phyloP scores from a whole-genome alignment of 2,888 invertebrate genomes.

The Cosmorhoe ocellata region DNA sequence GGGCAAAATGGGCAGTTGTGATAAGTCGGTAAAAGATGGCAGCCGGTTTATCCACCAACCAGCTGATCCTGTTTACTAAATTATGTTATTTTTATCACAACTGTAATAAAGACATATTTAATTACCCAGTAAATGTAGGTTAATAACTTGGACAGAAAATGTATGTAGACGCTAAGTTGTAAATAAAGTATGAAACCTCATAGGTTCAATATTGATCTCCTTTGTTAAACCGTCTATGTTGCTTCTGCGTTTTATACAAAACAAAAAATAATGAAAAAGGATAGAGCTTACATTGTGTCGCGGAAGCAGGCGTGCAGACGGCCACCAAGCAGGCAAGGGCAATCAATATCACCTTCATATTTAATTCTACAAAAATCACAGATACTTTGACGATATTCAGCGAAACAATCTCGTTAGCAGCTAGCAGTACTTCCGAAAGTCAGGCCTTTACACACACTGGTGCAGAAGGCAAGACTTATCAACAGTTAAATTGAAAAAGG shows the following conservation, averaged over 20 bases:
- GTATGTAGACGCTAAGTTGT: too few relatives aligned
- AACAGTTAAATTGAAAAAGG: slow-evolving; percentile 60
- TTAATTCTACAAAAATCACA: slow-evolving; percentile 71
- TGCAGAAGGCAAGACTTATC: slow-evolving; percentile 89
- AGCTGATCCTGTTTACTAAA: slow-evolving; percentile 27
- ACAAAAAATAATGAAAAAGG: too few relatives aligned
- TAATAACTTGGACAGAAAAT: too few relatives aligned
- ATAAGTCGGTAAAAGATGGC: slow-evolving; percentile 9
- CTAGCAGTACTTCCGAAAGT: slow-evolving; percentile 59
- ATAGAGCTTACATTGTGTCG: slow-evolving; percentile 86
- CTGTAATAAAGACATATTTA: too few relatives aligned
- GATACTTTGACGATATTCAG: slow-evolving; percentile 69
- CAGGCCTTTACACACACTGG: slow-evolving; percentile 96
- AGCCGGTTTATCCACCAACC: slow-evolving; percentile 14
- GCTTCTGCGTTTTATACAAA: too few relatives aligned
- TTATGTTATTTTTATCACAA: too few relatives aligned
- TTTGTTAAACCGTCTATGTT: too few relatives aligned
- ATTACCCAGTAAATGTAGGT: too few relatives aligned
- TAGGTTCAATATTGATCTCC: too few relatives aligned
- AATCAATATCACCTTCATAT: slow-evolving; percentile 82
- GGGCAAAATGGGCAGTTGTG: too few relatives aligned
- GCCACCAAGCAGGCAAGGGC: slow-evolving; percentile 76
- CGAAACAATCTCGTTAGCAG: slow-evolving; percentile 38
- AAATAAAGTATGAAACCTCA: too few relatives aligned
- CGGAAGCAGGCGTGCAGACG: slow-evolving; percentile 74